phyloP scores from a whole-genome alignment of 2,888 invertebrate species.

The Heliconius ismenius region DNA sequence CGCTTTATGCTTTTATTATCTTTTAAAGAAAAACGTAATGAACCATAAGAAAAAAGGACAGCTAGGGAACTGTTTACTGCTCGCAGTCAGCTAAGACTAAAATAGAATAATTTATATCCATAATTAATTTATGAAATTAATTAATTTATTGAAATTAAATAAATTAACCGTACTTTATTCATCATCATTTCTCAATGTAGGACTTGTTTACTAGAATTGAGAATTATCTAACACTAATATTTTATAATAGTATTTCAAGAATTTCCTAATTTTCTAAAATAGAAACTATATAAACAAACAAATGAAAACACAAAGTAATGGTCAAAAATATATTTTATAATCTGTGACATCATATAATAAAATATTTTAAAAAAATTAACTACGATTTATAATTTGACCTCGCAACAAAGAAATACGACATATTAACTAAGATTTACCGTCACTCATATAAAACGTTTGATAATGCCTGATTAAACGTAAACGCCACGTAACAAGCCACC shows the following conservation, averaged over 20 bases:
- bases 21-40: slow-evolving; percentile 72
- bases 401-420: slow-evolving; percentile 28
- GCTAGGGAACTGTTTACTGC: slow-evolving; percentile 33
- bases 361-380: not conserved
- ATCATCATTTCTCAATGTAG: not conserved
- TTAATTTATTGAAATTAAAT: not conserved
- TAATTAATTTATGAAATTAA: not conserved
- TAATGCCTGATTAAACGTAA: slow-evolving; percentile 62
- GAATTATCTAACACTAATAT: not conserved
- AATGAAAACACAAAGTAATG: not conserved
- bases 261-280: not conserved
- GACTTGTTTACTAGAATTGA: not conserved
- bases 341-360: not conserved
- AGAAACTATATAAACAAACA: not conserved
- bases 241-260: not conserved
- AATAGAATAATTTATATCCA: slow-evolving; percentile 19
- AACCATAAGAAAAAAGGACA: slow-evolving; percentile 55
- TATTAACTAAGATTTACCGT: slow-evolving; percentile 47
- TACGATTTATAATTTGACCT: slow-evolving; percentile 27
- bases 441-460: slow-evolving; percentile 51
- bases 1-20: slow-evolving; percentile 65
- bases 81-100: slow-evolving; percentile 28
- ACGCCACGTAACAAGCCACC: slow-evolving; percentile 58
- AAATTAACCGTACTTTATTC: not conserved
- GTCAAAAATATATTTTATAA: too few relatives aligned